Evolutionary conservation across 2,888 invertebrate genomes (phyloP), one percentile per base, ranked within the genome.

Genomic region (Eristalis intricaria): DNA sequence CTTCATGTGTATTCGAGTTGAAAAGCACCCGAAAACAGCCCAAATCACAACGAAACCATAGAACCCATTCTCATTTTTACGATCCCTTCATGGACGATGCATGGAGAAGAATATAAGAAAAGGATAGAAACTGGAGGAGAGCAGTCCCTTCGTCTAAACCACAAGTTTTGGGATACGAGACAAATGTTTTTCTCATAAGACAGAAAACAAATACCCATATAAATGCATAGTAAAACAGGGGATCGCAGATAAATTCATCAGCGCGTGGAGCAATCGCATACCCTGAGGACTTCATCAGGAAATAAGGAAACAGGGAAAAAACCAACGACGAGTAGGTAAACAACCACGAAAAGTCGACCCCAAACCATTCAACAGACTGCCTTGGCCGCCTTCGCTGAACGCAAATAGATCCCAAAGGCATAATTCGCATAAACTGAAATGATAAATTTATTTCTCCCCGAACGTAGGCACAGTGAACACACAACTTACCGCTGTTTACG

Each of bases 401-500:
- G 43, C 43, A n/a, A 50, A 50, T 50, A n/a, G 50, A 50, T 50
- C 50, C 19, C 50, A 0, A 8, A 70, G 81, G 73, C 81, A 80
- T 73, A 81, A 76, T 71, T 75, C 76, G 76, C 50, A 70, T 74
- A 70, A 70, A 64, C 19, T 38, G 38, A 70, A 63, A 69, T 69
- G 63, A 50, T 76, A 60, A 68, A 76, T 73, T 77, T 66, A 19
- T 26, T 56, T n/a, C 29, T 50, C 8, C 10, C 58, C 32, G 56
- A 43, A 13, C 19, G 7, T 26, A 23, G 7, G 43, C 26, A 35
- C 8, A 1, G 7, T 23, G 58, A 40, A 73, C 15, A 64, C 58
- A 73, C 15, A 85, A 90, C 90, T 89, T 84, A 90, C 90, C 90
- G 77, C 90, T 90, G 77, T 91, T 90, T 81, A 90, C 88, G 84